Conservation (phyloP, 2,888 invertebrate species). For the Drosophila yooni region DNA sequence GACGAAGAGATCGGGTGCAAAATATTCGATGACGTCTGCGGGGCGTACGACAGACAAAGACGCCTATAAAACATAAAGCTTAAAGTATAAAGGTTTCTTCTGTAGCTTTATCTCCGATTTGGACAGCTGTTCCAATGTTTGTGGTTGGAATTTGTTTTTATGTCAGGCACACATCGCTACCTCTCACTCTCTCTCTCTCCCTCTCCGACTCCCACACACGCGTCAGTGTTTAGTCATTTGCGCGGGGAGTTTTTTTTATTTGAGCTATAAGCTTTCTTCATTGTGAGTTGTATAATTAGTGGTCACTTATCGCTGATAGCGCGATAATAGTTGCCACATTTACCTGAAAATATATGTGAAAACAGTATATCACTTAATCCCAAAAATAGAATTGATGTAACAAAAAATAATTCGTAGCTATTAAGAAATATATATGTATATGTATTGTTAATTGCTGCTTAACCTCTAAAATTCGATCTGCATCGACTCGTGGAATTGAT, state of each 20-base stretch:
- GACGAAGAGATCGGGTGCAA: conserved; percentile 9
- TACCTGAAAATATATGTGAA: conserved; percentile 3
- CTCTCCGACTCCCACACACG: conserved; percentile 24
- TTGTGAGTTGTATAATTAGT: conserved; percentile 45
- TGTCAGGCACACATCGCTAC: conserved; percentile 6
- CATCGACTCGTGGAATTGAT: neutral
- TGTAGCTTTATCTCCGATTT: conserved; percentile 42
- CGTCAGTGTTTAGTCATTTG: conserved; percentile 40
- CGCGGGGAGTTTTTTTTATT: conserved; percentile 26
- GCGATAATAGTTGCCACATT: conserved; percentile 33
- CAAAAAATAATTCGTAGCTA: neutral
- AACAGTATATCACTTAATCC: neutral
- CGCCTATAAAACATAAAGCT: conserved; percentile 15
- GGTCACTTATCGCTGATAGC: conserved; percentile 48
- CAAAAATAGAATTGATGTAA: neutral
- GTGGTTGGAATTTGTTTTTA: conserved; percentile 31
- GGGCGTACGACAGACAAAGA: conserved; percentile 30
- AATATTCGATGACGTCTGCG: conserved; percentile 49
- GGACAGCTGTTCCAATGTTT: conserved; percentile 64
- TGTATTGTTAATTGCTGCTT: neutral
- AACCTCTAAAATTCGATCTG: neutral
- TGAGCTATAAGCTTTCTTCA: conserved; percentile 52
- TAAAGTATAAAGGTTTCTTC: conserved; percentile 24
- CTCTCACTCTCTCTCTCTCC: neutral
- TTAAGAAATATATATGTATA: neutral